phyloP scores from a whole-genome alignment of 2,888 invertebrate genomes.

The Timema cristinae region DNA sequence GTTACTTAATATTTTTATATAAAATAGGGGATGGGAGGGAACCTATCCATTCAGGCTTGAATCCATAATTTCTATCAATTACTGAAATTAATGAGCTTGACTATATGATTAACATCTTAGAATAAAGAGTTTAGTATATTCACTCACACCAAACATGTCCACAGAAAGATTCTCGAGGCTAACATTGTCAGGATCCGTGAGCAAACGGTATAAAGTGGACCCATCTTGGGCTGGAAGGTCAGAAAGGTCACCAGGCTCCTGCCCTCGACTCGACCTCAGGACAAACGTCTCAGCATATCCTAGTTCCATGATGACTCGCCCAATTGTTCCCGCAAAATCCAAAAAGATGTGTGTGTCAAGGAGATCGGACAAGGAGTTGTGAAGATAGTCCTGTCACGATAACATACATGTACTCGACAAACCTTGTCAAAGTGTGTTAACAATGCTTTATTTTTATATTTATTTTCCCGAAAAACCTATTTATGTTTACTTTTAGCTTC shows the following conservation, averaged over 20 bases:
- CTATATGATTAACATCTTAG: neutral
- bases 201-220: constrained; percentile 54
- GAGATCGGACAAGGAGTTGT: constrained; percentile 49
- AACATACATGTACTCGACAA: too few species aligned
- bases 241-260: constrained; percentile 47
- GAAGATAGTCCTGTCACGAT: constrained; percentile 45
- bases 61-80: neutral
- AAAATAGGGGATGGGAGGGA: too few species aligned
- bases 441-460: too few species aligned
- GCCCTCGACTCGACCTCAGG: constrained; percentile 49
- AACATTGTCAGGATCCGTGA: constrained; percentile 58
- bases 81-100: neutral
- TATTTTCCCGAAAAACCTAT: too few species aligned
- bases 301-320: constrained; percentile 52
- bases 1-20: too few species aligned
- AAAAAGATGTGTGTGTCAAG: constrained; percentile 52
- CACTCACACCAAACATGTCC: constrained; percentile 53
- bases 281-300: constrained; percentile 55
- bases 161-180: constrained; percentile 54
- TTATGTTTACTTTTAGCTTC: too few species aligned
- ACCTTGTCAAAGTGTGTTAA: too few species aligned
- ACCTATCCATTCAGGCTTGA: too few species aligned
- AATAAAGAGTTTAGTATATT: constrained; percentile 5
- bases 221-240: constrained; percentile 54
- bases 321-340: constrained; percentile 47